Conservation (phyloP, 1,140 invertebrate genomes). For the Drosophila tropicalis region DNA sequence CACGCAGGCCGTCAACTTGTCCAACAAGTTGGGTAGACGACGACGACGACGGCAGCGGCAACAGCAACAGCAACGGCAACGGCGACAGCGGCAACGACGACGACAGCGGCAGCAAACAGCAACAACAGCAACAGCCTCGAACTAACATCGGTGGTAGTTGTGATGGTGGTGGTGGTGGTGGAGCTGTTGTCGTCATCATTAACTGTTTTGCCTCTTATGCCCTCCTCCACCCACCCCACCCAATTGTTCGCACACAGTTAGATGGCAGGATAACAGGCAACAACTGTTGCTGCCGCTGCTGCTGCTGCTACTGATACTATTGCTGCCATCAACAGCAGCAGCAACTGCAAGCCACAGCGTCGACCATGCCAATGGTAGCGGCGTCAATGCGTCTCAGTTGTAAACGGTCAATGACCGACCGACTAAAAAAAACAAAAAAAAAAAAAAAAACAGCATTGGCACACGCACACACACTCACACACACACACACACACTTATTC, state of each 20-base stretch:
- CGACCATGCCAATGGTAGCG: conserved; percentile 72
- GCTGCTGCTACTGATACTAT: not conserved
- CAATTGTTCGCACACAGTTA: conserved; percentile 46
- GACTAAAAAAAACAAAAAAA: conserved; percentile 58
- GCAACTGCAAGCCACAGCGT: conserved; percentile 29
- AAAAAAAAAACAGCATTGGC: conserved; percentile 53
- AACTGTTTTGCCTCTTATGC: conserved; percentile 21
- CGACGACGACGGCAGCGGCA: conserved; percentile 32
- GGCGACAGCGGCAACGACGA: conserved; percentile 16
- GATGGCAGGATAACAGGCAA: conserved; percentile 57
- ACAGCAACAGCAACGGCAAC: conserved; percentile 24
- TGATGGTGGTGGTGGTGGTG: too few species aligned
- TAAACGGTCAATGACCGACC: conserved; percentile 82
- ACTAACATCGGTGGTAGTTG: conserved; percentile 35
- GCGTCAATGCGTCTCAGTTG: conserved; percentile 78
- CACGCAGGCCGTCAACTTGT: conserved; percentile 80
- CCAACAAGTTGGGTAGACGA: conserved; percentile 78
- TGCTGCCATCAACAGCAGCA: not conserved
- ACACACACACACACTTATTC: conserved; percentile 15
- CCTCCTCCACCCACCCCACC: conserved; percentile 16
- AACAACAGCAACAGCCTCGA: conserved; percentile 31
- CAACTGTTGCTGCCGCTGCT: conserved; percentile 18
- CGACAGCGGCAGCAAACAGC: conserved; percentile 23
- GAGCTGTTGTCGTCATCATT: conserved; percentile 58
- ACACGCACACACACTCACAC: conserved; percentile 34